Percentiles rank a stretch among this genome's conserved stretches.
Evolutionary conservation across 2,113 vertebrate genomes (phyloP).

Genomic region (Ictalurus furcatus): DNA sequence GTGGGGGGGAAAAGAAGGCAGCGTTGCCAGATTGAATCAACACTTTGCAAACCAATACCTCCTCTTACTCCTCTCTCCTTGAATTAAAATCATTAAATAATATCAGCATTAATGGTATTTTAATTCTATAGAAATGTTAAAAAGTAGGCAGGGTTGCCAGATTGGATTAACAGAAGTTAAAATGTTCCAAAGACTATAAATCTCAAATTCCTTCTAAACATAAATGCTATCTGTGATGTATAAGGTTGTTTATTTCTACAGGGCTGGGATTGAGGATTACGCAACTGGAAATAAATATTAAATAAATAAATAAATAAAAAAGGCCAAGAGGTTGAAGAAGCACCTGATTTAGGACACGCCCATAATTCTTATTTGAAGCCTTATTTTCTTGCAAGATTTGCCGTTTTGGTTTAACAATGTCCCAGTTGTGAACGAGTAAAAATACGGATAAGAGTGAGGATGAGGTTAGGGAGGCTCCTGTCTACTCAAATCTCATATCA

Average conservation of each 20-base stretch:
- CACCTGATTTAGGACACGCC: background rate
- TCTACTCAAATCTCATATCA: background rate
- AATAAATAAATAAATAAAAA: background rate
- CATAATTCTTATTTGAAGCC: background rate
- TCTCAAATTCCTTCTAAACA: background rate
- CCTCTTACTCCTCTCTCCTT: background rate
- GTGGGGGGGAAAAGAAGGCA: background rate
- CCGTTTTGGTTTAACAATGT: background rate
- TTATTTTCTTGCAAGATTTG: background rate
- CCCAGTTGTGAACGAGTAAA: background rate
- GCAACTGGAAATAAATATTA: background rate
- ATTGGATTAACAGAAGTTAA: background rate
- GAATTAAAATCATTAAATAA: background rate
- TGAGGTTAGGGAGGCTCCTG: background rate
- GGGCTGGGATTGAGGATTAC: background rate
- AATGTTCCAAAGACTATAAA: background rate
- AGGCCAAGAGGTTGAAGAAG: background rate
- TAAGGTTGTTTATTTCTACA: background rate
- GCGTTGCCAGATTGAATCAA: background rate
- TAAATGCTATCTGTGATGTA: background rate
- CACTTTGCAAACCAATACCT: background rate
- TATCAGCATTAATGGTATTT: background rate
- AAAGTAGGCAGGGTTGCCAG: background rate
- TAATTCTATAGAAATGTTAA: background rate
- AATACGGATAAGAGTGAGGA: background rate